phyloP scores from a whole-genome alignment of 2,797 vertebrate species.

The Micromesistius poutassou region DNA sequence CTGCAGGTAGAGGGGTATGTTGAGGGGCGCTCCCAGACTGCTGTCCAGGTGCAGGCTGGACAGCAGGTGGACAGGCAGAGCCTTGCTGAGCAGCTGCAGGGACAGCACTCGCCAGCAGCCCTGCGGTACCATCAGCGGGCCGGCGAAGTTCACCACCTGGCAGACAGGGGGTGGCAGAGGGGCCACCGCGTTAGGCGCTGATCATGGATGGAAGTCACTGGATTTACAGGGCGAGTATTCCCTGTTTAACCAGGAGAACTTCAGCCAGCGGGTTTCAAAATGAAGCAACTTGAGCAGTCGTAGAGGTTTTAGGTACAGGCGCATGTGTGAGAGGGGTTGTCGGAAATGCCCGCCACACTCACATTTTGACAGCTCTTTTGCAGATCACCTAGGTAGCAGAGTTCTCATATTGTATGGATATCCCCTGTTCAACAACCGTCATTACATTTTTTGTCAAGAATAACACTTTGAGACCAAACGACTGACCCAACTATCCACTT shows the following conservation, averaged over 20 bases:
- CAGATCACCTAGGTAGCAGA: neutral
- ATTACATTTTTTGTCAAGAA: too few species aligned
- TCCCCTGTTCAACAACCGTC: neutral
- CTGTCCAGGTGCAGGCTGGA: constrained; percentile 81
- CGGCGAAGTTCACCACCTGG: constrained; percentile 85
- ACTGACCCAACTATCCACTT: too few species aligned
- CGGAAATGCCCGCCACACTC: neutral
- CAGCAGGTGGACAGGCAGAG: constrained; percentile 73
- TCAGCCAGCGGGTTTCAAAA: too few species aligned
- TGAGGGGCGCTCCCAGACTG: constrained; percentile 79
- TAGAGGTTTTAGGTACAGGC: too few species aligned
- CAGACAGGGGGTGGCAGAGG: constrained; percentile 45
- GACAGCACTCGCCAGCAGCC: constrained; percentile 91
- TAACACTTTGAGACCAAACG: too few species aligned
- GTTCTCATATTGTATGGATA: neutral
- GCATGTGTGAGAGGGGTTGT: neutral
- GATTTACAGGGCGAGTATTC: neutral
- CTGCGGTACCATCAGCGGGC: constrained; percentile 76
- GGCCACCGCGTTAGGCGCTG: neutral
- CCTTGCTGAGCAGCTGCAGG: constrained; percentile 79
- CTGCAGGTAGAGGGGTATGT: constrained; percentile 83
- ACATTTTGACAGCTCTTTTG: too few species aligned
- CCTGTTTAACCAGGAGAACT: neutral
- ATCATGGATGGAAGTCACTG: neutral
- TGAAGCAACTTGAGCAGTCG: too few species aligned